Evolutionary conservation across 2,113 vertebrate species (phyloP).

Genomic region (Fulica atra): DNA sequence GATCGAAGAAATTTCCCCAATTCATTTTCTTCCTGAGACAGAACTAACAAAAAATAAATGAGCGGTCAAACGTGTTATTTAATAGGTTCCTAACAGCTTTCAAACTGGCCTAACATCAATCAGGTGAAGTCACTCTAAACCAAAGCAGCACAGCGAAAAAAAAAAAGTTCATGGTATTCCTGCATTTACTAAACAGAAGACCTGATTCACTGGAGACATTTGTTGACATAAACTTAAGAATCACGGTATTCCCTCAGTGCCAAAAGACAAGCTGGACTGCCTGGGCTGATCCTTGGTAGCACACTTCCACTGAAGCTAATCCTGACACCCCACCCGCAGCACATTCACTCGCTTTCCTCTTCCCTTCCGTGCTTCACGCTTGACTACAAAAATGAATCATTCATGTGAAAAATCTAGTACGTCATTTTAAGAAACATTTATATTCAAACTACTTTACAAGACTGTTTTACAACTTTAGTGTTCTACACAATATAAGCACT

Average conservation of each 20-base stretch:
- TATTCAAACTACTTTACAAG: background rate
- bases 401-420: background rate
- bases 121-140: background rate
- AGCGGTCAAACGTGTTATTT: constrained; percentile 2
- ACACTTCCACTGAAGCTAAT: background rate
- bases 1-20: constrained; percentile 94
- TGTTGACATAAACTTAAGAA: constrained; percentile 18
- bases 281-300: background rate
- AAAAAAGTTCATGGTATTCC: background rate
- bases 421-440: background rate
- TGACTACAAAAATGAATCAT: background rate
- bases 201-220: constrained; percentile 29
- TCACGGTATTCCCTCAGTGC: constrained; percentile 39
- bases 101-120: background rate
- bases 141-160: background rate
- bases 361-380: background rate
- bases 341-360: background rate
- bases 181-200: constrained; percentile 24
- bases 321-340: background rate
- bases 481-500: background rate
- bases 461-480: background rate
- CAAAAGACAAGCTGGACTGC: background rate
- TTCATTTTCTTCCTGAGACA: constrained; percentile 98
- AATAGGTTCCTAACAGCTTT: background rate
- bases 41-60: constrained; percentile 77